phyloP scores from a whole-genome alignment of 1,140 invertebrate genomes.

The Neocloeon triangulifer region DNA sequence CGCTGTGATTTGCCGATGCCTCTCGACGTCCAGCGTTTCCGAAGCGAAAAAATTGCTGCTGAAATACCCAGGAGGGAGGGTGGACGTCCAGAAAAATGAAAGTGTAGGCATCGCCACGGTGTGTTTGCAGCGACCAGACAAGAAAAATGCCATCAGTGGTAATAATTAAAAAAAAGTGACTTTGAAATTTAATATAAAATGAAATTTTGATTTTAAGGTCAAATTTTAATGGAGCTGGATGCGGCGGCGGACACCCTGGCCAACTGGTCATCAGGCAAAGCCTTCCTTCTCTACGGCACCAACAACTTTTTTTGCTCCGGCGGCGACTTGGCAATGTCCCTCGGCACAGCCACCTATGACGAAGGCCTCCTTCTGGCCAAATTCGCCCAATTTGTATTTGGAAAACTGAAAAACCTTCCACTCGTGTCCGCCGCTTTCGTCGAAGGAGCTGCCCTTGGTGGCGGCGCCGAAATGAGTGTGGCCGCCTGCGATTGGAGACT shows the following conservation, averaged over 20 bases:
- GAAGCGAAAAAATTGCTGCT: no score
- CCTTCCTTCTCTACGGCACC: slow-evolving; percentile 18
- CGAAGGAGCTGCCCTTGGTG: slow-evolving; percentile 24
- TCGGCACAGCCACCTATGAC: slow-evolving; percentile 12
- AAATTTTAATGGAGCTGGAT: slow-evolving; percentile 25
- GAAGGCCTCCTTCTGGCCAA: slow-evolving; percentile 18
- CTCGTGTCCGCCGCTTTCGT: slow-evolving; percentile 21
- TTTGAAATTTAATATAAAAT: no score
- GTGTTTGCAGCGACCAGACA: slow-evolving; percentile 17
- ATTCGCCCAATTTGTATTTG: slow-evolving; percentile 20
- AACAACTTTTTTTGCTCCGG: slow-evolving; percentile 24
- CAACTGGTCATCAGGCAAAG: slow-evolving; percentile 19
- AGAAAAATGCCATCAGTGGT: slow-evolving; percentile 21
- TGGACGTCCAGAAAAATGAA: slow-evolving; percentile 18
- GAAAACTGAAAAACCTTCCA: slow-evolving; percentile 18
- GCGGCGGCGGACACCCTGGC: slow-evolving; percentile 16
- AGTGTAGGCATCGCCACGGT: slow-evolving; percentile 19
- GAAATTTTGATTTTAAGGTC: slow-evolving; percentile 14
- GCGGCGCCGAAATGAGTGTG: slow-evolving; percentile 25
- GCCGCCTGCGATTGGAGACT: slow-evolving; percentile 24
- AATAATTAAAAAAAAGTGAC: no score
- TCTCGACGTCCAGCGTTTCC: no score
- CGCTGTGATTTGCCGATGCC: neutral
- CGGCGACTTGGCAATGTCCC: slow-evolving; percentile 20
- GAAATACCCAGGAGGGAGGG: slow-evolving; percentile 14